A percentile compares a stretch with the other conserved stretches of the same genome.
phyloP scores from a whole-genome alignment of 92 coral and sea anemone species.

The Parazoanthus atlanticus region DNA sequence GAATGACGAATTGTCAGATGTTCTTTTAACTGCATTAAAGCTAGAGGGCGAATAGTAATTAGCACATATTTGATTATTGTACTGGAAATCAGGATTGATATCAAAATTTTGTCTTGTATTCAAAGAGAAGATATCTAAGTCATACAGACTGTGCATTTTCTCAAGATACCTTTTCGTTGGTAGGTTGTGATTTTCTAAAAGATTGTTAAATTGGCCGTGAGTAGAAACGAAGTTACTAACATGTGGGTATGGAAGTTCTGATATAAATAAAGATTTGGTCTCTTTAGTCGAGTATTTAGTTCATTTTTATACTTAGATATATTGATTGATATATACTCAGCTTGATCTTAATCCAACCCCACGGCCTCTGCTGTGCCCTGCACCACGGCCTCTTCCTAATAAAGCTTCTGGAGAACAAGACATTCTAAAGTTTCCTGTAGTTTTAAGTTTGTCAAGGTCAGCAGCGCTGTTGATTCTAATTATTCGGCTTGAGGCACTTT shows the following conservation, averaged over 20 bases:
- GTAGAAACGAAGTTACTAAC: neutral
- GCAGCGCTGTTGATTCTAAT: conserved; percentile 16
- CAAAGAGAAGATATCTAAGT: conserved; percentile 13
- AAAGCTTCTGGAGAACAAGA: conserved; percentile 22
- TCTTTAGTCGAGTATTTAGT: conserved; percentile 1
- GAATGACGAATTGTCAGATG: conserved; percentile 1
- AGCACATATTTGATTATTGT: conserved; percentile 18
- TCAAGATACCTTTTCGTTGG: conserved; percentile 35
- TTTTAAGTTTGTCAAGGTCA: conserved; percentile 28
- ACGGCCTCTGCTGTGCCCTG: conserved; percentile 19
- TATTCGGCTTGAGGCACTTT: conserved; percentile 8
- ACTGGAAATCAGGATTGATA: conserved; percentile 6
- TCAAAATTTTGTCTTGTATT: conserved; percentile 17
- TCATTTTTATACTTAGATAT: conserved; percentile 3
- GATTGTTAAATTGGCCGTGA: conserved; percentile 40
- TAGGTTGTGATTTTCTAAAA: neutral
- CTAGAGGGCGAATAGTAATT: conserved; percentile 24
- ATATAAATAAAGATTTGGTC: conserved; percentile 24
- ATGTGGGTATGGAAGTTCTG: conserved; percentile 39
- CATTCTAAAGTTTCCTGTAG: conserved; percentile 16
- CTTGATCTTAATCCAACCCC: conserved; percentile 35
- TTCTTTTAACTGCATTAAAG: conserved; percentile 12
- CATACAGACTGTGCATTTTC: conserved; percentile 26
- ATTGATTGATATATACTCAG: conserved; percentile 14
- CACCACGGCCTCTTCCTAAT: conserved; percentile 18